These are phyloP conservation scores for Cactoblastis cactorum DNA, from an alignment of 2,888 invertebrate species.

Conservation along the genomic window DNA sequence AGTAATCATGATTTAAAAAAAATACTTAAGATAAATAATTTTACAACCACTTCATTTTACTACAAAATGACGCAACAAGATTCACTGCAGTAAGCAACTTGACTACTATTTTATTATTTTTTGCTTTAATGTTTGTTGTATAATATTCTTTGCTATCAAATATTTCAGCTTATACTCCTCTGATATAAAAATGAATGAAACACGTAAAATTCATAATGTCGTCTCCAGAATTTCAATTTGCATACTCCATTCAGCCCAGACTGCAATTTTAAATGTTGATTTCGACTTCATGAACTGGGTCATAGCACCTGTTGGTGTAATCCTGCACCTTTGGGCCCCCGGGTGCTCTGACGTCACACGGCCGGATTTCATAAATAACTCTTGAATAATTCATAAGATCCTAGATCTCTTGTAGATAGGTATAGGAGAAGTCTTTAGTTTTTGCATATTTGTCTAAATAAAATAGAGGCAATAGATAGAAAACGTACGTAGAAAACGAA, in stretches of 20 bases:
- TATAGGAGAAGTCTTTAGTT: background rate
- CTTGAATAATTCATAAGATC: background rate
- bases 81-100: too few relatives aligned
- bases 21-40: too few relatives aligned
- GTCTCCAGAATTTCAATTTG: slow-evolving; percentile 4
- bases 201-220: background rate
- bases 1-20: too few relatives aligned
- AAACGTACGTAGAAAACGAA: too few relatives aligned
- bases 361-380: background rate
- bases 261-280: slow-evolving; percentile 5
- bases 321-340: slow-evolving; percentile 1
- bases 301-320: slow-evolving; percentile 7
- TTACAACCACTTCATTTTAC: too few relatives aligned
- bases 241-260: background rate
- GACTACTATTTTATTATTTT: too few relatives aligned
- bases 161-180: too few relatives aligned
- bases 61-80: too few relatives aligned
- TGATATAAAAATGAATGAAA: background rate
- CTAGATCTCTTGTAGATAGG: background rate
- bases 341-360: background rate
- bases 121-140: too few relatives aligned
- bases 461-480: too few relatives aligned
- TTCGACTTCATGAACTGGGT: background rate
- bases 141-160: too few relatives aligned
- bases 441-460: too few relatives aligned